Conservation (phyloP, 2,888 invertebrate genomes). For the Phaonia tiefii region DNA sequence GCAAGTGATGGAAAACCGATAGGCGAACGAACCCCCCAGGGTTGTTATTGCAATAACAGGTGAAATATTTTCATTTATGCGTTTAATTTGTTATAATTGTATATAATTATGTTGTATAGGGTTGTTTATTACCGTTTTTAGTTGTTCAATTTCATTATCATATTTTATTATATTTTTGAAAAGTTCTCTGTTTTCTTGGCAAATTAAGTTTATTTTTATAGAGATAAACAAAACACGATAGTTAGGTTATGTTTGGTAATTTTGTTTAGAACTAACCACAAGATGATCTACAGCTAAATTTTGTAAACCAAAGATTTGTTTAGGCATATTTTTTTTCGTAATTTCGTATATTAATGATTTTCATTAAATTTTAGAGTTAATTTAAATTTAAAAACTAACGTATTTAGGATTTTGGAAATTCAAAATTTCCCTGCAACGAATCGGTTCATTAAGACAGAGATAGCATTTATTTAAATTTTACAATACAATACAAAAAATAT, state of each 20-base stretch:
- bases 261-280: constrained; percentile 23
- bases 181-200: constrained; percentile 44
- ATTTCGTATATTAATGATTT: too few species aligned
- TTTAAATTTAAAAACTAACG: neutral
- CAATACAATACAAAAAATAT: too few species aligned
- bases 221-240: neutral
- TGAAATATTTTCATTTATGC: constrained; percentile 43
- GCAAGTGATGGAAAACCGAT: neutral
- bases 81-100: constrained; percentile 56
- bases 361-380: constrained; percentile 13
- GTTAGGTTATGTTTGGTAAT: constrained; percentile 69
- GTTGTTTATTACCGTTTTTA: constrained; percentile 34
- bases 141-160: too few species aligned
- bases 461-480: neutral
- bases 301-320: constrained; percentile 73
- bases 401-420: neutral
- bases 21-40: neutral
- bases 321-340: constrained; percentile 43
- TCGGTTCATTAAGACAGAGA: neutral
- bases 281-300: constrained; percentile 74
- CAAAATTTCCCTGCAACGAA: too few species aligned
- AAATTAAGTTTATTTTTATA: neutral
- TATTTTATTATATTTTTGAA: constrained; percentile 58
- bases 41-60: constrained; percentile 60
- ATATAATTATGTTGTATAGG: constrained; percentile 55